Percentiles rank a stretch among this genome's conserved stretches.
Conservation (phyloP, 35 echinoderm and acorn worm genomes). For the Heliocidaris tuberculata region DNA sequence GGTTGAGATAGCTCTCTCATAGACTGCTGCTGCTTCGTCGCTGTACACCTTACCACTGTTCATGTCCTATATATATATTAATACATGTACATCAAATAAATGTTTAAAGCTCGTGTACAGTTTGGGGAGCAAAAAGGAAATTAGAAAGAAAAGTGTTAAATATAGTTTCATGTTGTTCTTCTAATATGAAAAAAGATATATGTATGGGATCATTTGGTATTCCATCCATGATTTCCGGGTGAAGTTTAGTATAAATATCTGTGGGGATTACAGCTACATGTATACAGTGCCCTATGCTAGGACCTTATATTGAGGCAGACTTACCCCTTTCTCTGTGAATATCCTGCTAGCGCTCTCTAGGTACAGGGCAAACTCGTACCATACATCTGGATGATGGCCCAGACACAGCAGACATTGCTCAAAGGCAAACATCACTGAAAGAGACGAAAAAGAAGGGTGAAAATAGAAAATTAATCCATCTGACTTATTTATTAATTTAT, state of each 20-base stretch:
- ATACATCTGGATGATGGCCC: conserved; percentile 94
- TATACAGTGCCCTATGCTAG: no score
- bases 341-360: conserved; percentile 89
- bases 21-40: conserved; percentile 95
- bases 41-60: conserved; percentile 99
- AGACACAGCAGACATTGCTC: conserved; percentile 95
- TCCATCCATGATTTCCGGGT: no score
- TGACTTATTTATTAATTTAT: no score
- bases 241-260: no score
- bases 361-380: conserved; percentile 97
- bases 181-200: no score
- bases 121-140: no score
- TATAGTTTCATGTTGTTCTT: no score
- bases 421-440: conserved; percentile 98
- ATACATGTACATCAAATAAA: not conserved
- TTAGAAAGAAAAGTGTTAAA: no score
- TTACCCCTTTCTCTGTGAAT: conserved; percentile 96
- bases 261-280: no score
- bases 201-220: no score
- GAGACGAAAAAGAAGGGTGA: not conserved
- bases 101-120: no score
- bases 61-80: conserved; percentile 77
- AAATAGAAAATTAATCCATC: not conserved
- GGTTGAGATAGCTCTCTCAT: conserved; percentile 93
- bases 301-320: conserved; percentile 3